Conservation (phyloP, 2,113 vertebrate species). For the Camelus dromedarius region DNA sequence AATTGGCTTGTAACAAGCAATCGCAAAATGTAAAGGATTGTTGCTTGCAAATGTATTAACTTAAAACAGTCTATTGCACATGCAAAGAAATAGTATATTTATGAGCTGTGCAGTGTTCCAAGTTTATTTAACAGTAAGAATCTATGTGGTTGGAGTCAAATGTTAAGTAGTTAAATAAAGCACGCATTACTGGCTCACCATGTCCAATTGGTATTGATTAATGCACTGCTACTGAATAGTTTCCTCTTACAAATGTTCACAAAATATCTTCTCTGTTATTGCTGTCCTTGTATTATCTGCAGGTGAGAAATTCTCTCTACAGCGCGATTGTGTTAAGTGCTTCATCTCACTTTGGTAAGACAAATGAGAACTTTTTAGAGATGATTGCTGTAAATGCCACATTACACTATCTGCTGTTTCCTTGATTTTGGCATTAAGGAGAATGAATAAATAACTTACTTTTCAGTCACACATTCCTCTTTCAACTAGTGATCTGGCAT, state of each 20-base stretch:
- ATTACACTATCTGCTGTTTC: neutral
- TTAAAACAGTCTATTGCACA: conserved; percentile 75
- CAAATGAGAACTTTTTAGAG: conserved; percentile 43
- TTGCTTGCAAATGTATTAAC: conserved; percentile 71
- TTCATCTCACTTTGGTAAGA: conserved; percentile 56
- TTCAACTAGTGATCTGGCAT: neutral
- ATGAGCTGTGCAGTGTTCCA: conserved; percentile 51
- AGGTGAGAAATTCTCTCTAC: conserved; percentile 54
- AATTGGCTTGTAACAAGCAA: conserved; percentile 29
- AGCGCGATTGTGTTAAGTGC: neutral
- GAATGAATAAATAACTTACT: conserved; percentile 53
- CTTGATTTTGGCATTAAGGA: conserved; percentile 48
- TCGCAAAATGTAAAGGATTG: conserved; percentile 55
- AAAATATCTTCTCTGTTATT: conserved; percentile 46
- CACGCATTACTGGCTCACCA: conserved; percentile 34
- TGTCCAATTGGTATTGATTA: conserved; percentile 67
- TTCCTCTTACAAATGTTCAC: conserved; percentile 16
- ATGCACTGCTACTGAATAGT: conserved; percentile 16
- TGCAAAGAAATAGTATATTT: conserved; percentile 65
- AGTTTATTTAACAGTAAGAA: conserved; percentile 66
- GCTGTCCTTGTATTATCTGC: neutral
- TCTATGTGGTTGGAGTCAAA: conserved; percentile 70
- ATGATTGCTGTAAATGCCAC: conserved; percentile 49
- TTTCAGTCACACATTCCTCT: conserved; percentile 35
- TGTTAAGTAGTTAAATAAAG: conserved; percentile 75